Percentiles rank a stretch among this genome's conserved stretches.
These are phyloP conservation scores for Rhea americana DNA, from an alignment of 2,113 vertebrate genomes.

Conservation along the genomic window DNA sequence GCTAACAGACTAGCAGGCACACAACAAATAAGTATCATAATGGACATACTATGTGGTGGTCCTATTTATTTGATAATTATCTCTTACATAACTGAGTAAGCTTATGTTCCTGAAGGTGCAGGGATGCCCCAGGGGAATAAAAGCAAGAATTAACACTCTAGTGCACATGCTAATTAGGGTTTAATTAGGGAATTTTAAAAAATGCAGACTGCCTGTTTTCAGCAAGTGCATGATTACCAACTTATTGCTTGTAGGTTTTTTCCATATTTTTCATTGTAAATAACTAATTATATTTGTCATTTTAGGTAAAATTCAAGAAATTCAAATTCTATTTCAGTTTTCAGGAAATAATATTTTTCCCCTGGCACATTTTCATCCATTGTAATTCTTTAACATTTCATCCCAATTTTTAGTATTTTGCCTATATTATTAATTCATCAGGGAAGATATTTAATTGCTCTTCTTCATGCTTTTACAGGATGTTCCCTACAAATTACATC, in stretches of 20 bases:
- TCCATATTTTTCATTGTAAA: conserved; percentile 73
- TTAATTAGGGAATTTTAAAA: conserved; percentile 81
- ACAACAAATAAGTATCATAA: conserved; percentile 31
- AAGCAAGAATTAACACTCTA: conserved; percentile 78
- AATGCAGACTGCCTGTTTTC: conserved; percentile 74
- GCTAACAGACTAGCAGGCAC: neutral
- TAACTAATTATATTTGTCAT: conserved; percentile 71
- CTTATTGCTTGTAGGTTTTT: conserved; percentile 62
- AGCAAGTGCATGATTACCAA: conserved; percentile 72
- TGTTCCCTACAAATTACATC: neutral
- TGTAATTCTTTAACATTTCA: conserved; percentile 1
- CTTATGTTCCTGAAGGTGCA: conserved; percentile 72
- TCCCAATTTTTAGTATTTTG: conserved; percentile 19
- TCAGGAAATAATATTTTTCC: conserved; percentile 56
- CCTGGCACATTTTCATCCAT: conserved; percentile 32
- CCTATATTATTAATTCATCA: neutral
- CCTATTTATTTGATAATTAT: conserved; percentile 76
- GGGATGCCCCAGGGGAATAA: conserved; percentile 73
- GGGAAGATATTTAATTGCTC: conserved; percentile 14
- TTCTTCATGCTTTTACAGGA: neutral
- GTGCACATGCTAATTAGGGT: conserved; percentile 79
- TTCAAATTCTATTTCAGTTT: conserved; percentile 59
- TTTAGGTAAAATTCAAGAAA: conserved; percentile 69
- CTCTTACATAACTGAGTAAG: conserved; percentile 71
- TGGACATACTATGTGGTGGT: neutral